Evolutionary conservation across 2,888 invertebrate genomes (phyloP).

Genomic region (Belgica antarctica): DNA sequence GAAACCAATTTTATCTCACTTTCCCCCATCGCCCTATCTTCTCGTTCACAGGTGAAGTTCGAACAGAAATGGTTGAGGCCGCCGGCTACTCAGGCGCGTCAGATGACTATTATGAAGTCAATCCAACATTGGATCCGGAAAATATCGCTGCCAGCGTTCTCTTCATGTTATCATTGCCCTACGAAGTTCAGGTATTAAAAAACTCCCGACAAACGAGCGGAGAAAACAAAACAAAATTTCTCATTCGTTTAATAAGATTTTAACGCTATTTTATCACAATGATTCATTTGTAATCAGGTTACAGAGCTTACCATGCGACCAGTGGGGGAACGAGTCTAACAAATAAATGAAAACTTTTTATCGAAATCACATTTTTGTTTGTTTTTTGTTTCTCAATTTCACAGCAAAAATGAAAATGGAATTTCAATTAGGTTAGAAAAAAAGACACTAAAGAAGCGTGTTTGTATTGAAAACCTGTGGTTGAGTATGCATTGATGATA

Average conservation of each 20-base stretch:
- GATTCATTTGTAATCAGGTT: not conserved
- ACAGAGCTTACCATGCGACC: conserved; percentile 34
- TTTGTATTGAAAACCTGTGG: too few species aligned
- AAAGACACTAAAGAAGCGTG: too few species aligned
- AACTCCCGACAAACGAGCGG: too few species aligned
- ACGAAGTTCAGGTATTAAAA: not conserved
- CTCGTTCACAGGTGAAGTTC: conserved; percentile 49
- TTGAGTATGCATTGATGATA: too few species aligned
- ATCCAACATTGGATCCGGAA: conserved; percentile 47
- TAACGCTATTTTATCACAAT: not conserved
- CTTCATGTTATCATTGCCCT: conserved; percentile 22
- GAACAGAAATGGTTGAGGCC: conserved; percentile 50
- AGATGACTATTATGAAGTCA: conserved; percentile 19
- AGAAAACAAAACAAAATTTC: not conserved
- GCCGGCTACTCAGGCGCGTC: conserved; percentile 18
- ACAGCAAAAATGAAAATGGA: too few species aligned
- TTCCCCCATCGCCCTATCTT: too few species aligned
- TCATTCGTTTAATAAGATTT: conserved; percentile 14
- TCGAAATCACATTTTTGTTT: too few species aligned
- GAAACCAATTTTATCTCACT: not conserved
- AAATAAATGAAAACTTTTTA: conserved; percentile 15
- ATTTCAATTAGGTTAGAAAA: too few species aligned
- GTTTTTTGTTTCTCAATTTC: too few species aligned
- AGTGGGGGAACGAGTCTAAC: not conserved
- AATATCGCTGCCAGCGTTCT: conserved; percentile 49